Evolutionary conservation across 2,113 vertebrate species (phyloP), one percentile per base, ranked within the genome.

Genomic region (Urocolius indicus): DNA sequence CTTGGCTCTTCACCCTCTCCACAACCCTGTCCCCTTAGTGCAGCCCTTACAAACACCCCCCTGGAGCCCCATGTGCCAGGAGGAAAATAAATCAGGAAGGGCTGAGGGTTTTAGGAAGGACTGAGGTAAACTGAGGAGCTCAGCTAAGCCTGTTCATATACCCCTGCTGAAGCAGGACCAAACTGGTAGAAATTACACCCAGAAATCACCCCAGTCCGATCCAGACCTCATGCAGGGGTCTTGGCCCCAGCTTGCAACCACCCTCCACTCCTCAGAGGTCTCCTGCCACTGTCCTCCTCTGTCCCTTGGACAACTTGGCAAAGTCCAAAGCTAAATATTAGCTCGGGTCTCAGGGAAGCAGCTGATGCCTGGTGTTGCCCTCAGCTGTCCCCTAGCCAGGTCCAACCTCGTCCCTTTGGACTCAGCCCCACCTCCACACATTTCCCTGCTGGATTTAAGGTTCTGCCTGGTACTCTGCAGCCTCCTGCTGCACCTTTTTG

Each of bases 301-400:
- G 74, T 52, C 93, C 92, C 66, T 93, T 94, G 84, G 77, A 72
- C 84, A 63, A 21, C 7, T 91, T 66, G 81, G 87, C 96, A 84
- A 91, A 87, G 93, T 93, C 81, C 74, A 38, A 78, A 93, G 96
- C 90, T 96, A 94, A 95, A 96, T 69, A 95, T 95, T 93, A 96
- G 81, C 96, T 68, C 90, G 2, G 84, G 68, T 30, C 19, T 36
- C 9, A 20, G 68, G 55, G 69, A 72, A 41, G 89, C 72, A n/a
- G 68, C 81, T 3, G 12, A 13, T 6, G 41, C 82, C 57, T 21
- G 0, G 10, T 1, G 4, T 29, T 0, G 0, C 66, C 78, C 7
- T 1, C 65, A 17, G 58, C 71, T 0, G 0, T 78, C 23, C 81
- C 36, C 66, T 12, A 90, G 61, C 75, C 0, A 0, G 52, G 5